A percentile compares a stretch with the other conserved stretches of the same genome.
Conservation (phyloP, 2,113 vertebrate species). For the Notothenia coriiceps region DNA sequence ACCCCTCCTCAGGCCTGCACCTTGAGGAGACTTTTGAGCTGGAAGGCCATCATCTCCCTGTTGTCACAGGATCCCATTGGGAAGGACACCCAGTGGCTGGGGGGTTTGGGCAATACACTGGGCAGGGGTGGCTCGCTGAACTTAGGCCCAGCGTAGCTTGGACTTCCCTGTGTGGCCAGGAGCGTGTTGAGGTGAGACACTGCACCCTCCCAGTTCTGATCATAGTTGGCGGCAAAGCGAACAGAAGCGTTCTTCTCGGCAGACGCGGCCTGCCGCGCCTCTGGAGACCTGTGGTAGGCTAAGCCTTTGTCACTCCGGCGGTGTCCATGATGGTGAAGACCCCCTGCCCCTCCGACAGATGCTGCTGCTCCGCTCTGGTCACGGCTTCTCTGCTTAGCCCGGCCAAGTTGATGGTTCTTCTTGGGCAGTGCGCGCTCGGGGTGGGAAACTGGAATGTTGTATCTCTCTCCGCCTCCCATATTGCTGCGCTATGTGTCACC, state of each 20-base stretch:
- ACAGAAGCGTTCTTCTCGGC: conserved; percentile 85
- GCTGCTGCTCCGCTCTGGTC: conserved; percentile 88
- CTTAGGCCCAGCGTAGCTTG: conserved; percentile 97
- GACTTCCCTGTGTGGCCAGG: conserved; percentile 87
- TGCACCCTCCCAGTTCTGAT: conserved; percentile 89
- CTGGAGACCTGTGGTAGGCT: conserved; percentile 84
- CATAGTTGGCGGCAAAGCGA: conserved; percentile 85
- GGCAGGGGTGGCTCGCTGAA: conserved; percentile 98
- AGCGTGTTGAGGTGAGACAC: conserved; percentile 87
- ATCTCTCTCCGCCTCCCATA: conserved; percentile 98
- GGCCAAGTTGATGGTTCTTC: conserved; percentile 89
- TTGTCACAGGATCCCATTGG: conserved; percentile 90
- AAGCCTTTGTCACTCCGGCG: conserved; percentile 88
- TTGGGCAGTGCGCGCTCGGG: conserved; percentile 86
- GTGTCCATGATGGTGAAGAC: conserved; percentile 80
- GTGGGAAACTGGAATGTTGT: conserved; percentile 92
- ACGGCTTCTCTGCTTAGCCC: conserved; percentile 88
- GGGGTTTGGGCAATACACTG: conserved; percentile 96
- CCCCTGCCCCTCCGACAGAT: conserved; percentile 68
- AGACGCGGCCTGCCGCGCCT: conserved; percentile 92
- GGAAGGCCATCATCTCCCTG: conserved; percentile 96
- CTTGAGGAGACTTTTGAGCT: conserved; percentile 97
- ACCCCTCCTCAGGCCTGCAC: conserved; percentile 90
- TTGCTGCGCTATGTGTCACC: conserved; percentile 91
- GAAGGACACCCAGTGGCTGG: conserved; percentile 96